Evolutionary conservation across 2,888 invertebrate genomes (phyloP), one percentile per base, ranked within the genome.

Genomic region (Caenorhabditis becei): DNA sequence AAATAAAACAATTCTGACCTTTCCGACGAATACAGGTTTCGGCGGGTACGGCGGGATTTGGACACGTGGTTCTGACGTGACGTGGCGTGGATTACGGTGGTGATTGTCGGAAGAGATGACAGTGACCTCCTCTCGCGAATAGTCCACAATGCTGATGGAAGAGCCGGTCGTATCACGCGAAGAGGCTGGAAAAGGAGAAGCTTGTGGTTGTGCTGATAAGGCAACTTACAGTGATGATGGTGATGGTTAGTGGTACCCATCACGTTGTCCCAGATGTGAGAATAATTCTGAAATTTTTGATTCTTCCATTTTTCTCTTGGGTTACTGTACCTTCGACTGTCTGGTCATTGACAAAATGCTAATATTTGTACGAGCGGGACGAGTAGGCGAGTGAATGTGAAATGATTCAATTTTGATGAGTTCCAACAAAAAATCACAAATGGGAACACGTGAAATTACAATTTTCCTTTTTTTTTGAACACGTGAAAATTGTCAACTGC

Each of bases 201-300:
- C 32, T 32, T 10, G 10, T 4, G 32, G 32, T 32, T 32, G 4
- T 4, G 32, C 16, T 3, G n/a, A 54, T 16, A 26, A 1, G 4
- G 4, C 16, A 20, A n/a, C 26, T 54, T 2, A 28, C 26, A 4
- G 16, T 10, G 54, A 26, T 11, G 20, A 7, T 24, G 26, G 54
- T 24, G 54, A n/a, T 24, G 54, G 26, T 54, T 41, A 44, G 44
- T n/a, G n/a, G 14, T 35, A 51, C 47, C 32, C 51, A 37, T 49
- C 23, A 59, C 47, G 23, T 61, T 70, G 49, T 70, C 70, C 70
- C 70, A 70, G 32, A 70, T 70, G 70, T 70, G 70, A 61, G 59
- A 49, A 24, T 70, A 35, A 53, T 32, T 49, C 70, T 70, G 59
- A 49, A 58, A 67, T 8, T 37, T 32, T 4, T 14, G 7, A 5